Evolutionary conservation across 2,113 vertebrate genomes (phyloP).

Genomic region (Anser brachyrhynchus): DNA sequence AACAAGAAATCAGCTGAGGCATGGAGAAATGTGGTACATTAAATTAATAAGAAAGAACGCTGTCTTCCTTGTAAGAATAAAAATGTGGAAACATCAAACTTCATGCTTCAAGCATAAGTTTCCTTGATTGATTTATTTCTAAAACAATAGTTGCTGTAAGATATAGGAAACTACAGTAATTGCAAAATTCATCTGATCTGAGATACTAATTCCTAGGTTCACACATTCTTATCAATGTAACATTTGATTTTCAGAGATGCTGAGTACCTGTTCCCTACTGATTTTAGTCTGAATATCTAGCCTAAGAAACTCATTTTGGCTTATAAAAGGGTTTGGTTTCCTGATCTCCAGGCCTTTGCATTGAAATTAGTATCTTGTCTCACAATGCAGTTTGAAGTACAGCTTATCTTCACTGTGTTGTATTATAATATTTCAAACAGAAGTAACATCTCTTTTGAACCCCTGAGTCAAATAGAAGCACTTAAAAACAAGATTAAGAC

Average conservation of each 20-base stretch:
- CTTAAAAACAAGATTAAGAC: conserved; percentile 12
- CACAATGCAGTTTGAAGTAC: neutral
- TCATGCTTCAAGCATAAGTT: neutral
- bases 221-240: neutral
- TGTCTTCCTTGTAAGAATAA: neutral
- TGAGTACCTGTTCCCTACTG: neutral
- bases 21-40: neutral
- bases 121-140: neutral
- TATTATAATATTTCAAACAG: neutral
- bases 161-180: neutral
- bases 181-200: neutral
- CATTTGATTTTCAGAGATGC: neutral
- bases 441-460: conserved; percentile 53
- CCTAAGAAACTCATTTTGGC: neutral
- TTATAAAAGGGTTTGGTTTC: neutral
- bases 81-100: neutral
- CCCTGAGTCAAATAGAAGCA: conserved; percentile 31
- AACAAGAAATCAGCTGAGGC: neutral
- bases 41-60: neutral
- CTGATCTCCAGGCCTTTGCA: neutral
- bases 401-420: neutral
- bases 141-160: neutral
- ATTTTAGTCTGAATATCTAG: neutral
- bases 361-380: neutral
- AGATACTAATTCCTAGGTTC: neutral